Percentiles rank a stretch among this genome's conserved stretches.
These are phyloP conservation scores for Enteromius treurensis DNA, from an alignment of 2,797 vertebrate genomes.

Conservation along the genomic window DNA sequence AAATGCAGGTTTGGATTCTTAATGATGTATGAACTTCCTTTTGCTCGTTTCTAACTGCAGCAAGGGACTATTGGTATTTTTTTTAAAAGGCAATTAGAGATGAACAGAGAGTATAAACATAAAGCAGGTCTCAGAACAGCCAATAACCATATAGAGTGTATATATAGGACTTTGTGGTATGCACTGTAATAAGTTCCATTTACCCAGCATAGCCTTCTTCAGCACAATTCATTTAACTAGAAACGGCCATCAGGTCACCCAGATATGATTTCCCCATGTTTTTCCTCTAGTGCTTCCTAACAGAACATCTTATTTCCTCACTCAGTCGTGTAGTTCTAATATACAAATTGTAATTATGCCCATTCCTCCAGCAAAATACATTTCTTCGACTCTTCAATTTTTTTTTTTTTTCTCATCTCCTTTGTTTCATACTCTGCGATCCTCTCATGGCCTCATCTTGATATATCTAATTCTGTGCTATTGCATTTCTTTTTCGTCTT, in stretches of 20 bases:
- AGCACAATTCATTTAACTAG: conserved; percentile 46
- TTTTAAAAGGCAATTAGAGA: conserved; percentile 68
- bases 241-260: conserved; percentile 23
- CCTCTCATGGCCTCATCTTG: conserved; percentile 33
- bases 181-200: conserved; percentile 35
- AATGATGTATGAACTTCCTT: conserved; percentile 64
- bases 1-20: conserved; percentile 70
- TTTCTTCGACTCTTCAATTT: conserved; percentile 9
- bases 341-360: conserved; percentile 53
- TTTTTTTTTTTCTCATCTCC: conserved; percentile 20
- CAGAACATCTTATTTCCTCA: conserved; percentile 48
- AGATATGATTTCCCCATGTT: conserved; percentile 23
- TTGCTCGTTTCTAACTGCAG: conserved; percentile 66
- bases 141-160: conserved; percentile 36
- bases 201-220: conserved; percentile 22
- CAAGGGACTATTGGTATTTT: conserved; percentile 63
- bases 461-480: conserved; percentile 42
- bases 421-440: conserved; percentile 44
- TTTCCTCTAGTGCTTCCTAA: conserved; percentile 16
- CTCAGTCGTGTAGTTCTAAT: conserved; percentile 42
- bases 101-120: conserved; percentile 22
- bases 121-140: conserved; percentile 13
- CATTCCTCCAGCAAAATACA: conserved; percentile 52
- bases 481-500: conserved; percentile 47
- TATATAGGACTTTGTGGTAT: conserved; percentile 18